Conservation (phyloP, 2,888 invertebrate species). For the Platycnemis pennipes region DNA sequence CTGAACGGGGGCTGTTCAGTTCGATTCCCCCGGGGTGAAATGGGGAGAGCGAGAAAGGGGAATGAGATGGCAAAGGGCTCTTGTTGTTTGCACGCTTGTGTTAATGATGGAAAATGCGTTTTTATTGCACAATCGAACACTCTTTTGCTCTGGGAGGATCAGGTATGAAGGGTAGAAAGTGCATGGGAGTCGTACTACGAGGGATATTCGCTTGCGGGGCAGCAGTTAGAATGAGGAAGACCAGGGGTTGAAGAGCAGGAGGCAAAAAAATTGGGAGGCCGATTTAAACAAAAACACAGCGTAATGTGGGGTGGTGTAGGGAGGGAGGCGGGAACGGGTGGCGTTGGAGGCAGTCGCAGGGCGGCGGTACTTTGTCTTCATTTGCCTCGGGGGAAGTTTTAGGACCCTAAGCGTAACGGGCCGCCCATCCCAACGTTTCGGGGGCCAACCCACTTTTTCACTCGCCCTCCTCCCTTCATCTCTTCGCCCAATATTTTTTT, state of each 20-base stretch:
- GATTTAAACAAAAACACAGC: neutral
- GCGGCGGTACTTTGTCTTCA: conserved; percentile 57
- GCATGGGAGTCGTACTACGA: neutral
- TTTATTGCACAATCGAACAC: too few species aligned
- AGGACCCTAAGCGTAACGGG: conserved; percentile 45
- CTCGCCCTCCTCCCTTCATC: conserved; percentile 18
- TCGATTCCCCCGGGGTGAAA: too few species aligned
- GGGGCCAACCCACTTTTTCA: conserved; percentile 48
- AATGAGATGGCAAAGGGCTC: too few species aligned
- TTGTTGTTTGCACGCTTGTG: too few species aligned
- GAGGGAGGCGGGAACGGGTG: neutral
- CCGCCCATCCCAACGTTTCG: conserved; percentile 9
- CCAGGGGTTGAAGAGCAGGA: neutral
- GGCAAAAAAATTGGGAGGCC: neutral
- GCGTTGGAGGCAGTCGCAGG: neutral
- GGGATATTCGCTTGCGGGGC: neutral
- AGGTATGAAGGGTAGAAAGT: too few species aligned
- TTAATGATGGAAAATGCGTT: too few species aligned
- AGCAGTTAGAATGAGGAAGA: neutral
- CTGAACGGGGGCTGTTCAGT: neutral
- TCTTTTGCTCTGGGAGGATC: too few species aligned
- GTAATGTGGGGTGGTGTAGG: neutral
- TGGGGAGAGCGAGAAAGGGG: neutral
- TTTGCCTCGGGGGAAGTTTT: conserved; percentile 58
- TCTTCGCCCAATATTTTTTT: conserved; percentile 38